Evolutionary conservation across 2,113 vertebrate species (phyloP).

Genomic region (Rhea pennata): DNA sequence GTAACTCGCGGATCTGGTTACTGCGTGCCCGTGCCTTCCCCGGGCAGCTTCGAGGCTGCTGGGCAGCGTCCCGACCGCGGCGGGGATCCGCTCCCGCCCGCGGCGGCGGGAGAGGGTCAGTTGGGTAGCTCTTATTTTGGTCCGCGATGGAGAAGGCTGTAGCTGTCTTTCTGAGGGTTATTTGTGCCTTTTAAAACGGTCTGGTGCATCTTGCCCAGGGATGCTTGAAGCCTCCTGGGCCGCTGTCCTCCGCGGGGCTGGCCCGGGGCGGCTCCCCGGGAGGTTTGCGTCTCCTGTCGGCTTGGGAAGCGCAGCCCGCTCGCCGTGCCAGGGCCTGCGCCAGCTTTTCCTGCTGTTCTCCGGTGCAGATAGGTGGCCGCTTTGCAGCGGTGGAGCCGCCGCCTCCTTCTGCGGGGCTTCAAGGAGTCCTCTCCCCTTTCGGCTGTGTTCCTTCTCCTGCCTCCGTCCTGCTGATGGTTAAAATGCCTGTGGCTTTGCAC

Average conservation of each 20-base stretch:
- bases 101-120: too few relatives aligned
- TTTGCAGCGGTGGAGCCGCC: neutral
- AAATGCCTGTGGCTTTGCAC: too few relatives aligned
- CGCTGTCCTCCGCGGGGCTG: neutral
- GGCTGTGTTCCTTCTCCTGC: too few relatives aligned
- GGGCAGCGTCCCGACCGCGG: neutral
- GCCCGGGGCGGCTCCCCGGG: neutral
- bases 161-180: neutral
- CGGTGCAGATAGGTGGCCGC: too few relatives aligned
- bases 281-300: neutral
- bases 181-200: neutral
- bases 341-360: neutral
- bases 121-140: neutral
- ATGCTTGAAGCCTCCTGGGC: neutral
- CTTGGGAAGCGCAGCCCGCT: neutral
- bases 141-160: too few relatives aligned
- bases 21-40: neutral
- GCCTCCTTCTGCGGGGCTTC: neutral
- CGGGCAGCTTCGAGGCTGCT: neutral
- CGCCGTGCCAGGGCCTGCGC: neutral
- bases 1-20: conserved; percentile 1
- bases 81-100: too few relatives aligned
- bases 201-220: neutral
- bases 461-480: too few relatives aligned
- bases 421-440: neutral